Evolutionary conservation across 2,113 vertebrate genomes (phyloP).

Genomic region (Antechinus flavipes): DNA sequence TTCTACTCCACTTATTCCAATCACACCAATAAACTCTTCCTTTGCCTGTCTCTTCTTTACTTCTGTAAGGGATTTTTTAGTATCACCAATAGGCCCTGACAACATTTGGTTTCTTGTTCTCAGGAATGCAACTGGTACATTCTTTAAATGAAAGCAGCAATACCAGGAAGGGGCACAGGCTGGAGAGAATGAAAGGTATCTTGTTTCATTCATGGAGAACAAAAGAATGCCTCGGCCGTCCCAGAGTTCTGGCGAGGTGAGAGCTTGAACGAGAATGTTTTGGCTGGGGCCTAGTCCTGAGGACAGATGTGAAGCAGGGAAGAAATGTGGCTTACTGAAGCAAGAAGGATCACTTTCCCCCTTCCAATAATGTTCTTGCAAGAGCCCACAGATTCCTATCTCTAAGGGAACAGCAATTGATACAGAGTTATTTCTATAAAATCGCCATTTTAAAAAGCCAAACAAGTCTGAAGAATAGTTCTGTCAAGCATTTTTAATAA

Average conservation of each 20-base stretch:
- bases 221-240: constrained; percentile 48
- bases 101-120: constrained; percentile 64
- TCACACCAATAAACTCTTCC: constrained; percentile 22
- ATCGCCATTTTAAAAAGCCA: background rate
- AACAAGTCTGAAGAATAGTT: background rate
- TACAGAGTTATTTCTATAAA: background rate
- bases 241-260: background rate
- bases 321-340: background rate
- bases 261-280: constrained; percentile 29
- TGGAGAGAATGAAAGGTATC: constrained; percentile 52
- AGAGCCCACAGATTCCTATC: background rate
- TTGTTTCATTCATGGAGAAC: constrained; percentile 64
- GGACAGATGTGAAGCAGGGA: background rate
- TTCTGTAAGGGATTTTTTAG: constrained; percentile 36
- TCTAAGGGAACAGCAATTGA: background rate
- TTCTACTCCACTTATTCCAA: background rate
- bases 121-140: constrained; percentile 73
- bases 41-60: constrained; percentile 38
- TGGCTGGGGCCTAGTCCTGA: background rate
- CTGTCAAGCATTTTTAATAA: background rate
- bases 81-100: constrained; percentile 66
- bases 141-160: constrained; percentile 61
- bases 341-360: background rate
- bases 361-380: background rate
- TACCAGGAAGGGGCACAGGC: constrained; percentile 51